Evolutionary conservation across 2,888 invertebrate genomes (phyloP).

Genomic region (Dexiosoma caninum): DNA sequence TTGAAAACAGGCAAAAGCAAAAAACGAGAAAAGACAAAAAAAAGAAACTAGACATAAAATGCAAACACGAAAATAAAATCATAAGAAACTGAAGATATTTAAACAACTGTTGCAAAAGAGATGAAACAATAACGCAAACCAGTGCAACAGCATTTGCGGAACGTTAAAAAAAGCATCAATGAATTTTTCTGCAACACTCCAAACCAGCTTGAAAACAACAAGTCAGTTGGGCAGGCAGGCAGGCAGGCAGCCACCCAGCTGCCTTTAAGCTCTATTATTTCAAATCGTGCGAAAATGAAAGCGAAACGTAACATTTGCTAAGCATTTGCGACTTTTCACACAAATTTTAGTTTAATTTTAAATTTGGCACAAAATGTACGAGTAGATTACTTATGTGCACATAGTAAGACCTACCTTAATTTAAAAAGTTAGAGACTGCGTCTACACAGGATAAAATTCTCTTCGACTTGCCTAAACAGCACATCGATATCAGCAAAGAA

Average conservation of each 20-base stretch:
- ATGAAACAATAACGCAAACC: slow-evolving; percentile 5
- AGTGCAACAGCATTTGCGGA: not conserved
- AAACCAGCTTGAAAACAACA: not conserved
- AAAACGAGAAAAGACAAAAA: not conserved
- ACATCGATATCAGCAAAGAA: no score
- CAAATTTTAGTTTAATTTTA: not conserved
- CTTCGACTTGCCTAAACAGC: no score
- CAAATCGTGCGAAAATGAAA: slow-evolving; percentile 58
- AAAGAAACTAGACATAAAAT: no score
- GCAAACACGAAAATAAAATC: slow-evolving; percentile 18
- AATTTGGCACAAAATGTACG: no score
- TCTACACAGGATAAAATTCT: no score
- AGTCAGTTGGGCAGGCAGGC: no score
- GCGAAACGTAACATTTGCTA: slow-evolving; percentile 41
- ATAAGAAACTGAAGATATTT: slow-evolving; percentile 21
- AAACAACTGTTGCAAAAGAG: slow-evolving; percentile 36
- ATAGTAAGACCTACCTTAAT: no score
- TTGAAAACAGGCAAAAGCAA: slow-evolving; percentile 42
- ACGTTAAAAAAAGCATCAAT: slow-evolving; percentile 53
- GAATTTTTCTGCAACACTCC: slow-evolving; percentile 32
- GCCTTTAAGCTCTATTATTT: slow-evolving; percentile 63
- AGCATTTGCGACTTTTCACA: slow-evolving; percentile 19
- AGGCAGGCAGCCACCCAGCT: slow-evolving; percentile 54
- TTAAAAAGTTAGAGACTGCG: no score
- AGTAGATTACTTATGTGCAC: no score